These are phyloP conservation scores for Beris morrisii DNA, from an alignment of 2,888 invertebrate species.

Conservation along the genomic window DNA sequence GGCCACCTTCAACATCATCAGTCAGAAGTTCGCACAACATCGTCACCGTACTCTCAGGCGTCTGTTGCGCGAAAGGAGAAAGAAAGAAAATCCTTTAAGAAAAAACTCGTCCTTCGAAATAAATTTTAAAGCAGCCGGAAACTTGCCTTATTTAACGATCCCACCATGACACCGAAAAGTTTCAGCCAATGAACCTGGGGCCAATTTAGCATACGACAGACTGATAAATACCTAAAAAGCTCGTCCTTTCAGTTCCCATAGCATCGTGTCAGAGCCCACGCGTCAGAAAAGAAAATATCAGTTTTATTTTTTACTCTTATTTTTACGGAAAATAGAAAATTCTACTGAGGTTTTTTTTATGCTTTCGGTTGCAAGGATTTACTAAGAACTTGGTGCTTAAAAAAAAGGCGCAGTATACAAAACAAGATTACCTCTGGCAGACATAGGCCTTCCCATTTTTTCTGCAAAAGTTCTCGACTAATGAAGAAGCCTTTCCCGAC, in stretches of 20 bases:
- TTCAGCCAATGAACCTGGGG: conserved; percentile 67
- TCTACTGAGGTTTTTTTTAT: not conserved
- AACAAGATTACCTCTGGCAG: conserved; percentile 45
- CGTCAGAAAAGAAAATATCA: conserved; percentile 1
- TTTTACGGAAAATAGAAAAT: not conserved
- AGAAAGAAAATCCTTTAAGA: conserved; percentile 26
- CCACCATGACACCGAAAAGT: conserved; percentile 74
- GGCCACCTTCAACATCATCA: conserved; percentile 81
- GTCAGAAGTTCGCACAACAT: conserved; percentile 79
- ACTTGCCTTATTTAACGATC: conserved; percentile 65
- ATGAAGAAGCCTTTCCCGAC: conserved; percentile 47
- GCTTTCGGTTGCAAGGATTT: not conserved
- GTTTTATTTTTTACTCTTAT: not conserved
- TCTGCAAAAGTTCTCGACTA: conserved; percentile 51
- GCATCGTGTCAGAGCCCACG: not conserved
- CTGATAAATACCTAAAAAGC: conserved; percentile 65
- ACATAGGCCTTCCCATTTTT: conserved; percentile 48
- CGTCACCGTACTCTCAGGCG: conserved; percentile 75
- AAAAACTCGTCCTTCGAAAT: conserved; percentile 16
- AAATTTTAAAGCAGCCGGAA: conserved; percentile 11
- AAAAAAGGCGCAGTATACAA: conserved; percentile 21
- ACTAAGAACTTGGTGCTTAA: conserved; percentile 10
- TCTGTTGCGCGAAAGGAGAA: conserved; percentile 55
- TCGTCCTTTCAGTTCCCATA: conserved; percentile 41
- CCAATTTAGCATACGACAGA: conserved; percentile 61